Evolutionary conservation across 2,888 invertebrate genomes (phyloP).

Genomic region (Cheilosia scutellata): DNA sequence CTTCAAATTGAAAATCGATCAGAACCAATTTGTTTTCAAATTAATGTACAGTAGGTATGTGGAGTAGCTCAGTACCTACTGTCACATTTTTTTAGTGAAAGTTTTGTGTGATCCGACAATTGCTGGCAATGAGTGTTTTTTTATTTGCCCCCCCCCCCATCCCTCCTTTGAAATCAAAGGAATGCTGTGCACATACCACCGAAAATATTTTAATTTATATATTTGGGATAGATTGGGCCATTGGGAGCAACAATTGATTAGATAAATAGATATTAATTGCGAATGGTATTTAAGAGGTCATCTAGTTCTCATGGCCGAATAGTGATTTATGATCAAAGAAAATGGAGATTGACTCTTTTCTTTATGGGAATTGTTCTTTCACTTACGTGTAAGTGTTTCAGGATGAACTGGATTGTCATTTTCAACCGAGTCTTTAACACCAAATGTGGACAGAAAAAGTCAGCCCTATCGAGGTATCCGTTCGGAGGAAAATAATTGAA

Average conservation of each 20-base stretch:
- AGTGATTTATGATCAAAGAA: slow-evolving; percentile 32
- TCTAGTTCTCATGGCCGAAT: slow-evolving; percentile 36
- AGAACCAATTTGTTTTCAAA: slow-evolving; percentile 57
- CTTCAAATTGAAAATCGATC: slow-evolving; percentile 70
- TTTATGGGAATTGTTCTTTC: no score
- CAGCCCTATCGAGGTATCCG: no score
- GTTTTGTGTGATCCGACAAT: slow-evolving; percentile 28
- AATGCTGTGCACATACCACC: slow-evolving; percentile 1
- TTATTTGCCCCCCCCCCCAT: not conserved
- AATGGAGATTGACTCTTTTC: not conserved
- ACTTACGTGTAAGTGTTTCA: no score
- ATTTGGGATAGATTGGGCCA: slow-evolving; percentile 7
- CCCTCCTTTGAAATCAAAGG: slow-evolving; percentile 14
- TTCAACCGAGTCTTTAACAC: no score
- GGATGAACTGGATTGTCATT: no score
- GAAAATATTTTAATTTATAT: slow-evolving; percentile 2
- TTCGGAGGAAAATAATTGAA: no score
- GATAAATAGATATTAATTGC: slow-evolving; percentile 56
- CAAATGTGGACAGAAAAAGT: no score
- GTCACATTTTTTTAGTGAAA: slow-evolving; percentile 9
- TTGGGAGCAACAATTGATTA: slow-evolving; percentile 36
- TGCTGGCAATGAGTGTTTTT: not conserved
- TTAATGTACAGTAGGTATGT: slow-evolving; percentile 8
- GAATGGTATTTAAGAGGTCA: slow-evolving; percentile 42
- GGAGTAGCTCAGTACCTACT: not conserved